Conservation (phyloP, 2,888 invertebrate species). For the Calephelis perditalis region DNA sequence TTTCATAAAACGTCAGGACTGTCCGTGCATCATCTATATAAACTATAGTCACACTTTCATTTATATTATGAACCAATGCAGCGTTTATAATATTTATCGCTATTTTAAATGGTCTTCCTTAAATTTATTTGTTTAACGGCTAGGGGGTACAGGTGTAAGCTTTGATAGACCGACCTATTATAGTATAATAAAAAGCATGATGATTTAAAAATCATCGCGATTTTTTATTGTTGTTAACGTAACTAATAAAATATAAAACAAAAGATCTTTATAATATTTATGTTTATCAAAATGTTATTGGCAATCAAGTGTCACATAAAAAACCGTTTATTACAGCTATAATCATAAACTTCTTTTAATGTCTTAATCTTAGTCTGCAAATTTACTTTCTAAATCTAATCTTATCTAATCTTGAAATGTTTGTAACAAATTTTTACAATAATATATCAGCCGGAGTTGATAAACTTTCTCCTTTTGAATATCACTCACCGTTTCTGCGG, state of each 20-base stretch:
- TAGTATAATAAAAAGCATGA: neutral
- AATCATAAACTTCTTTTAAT: no score
- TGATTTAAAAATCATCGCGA: conserved; percentile 4
- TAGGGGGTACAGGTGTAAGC: conserved; percentile 58
- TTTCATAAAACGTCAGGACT: neutral
- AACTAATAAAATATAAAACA: neutral
- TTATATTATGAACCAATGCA: conserved; percentile 52
- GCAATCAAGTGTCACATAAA: neutral
- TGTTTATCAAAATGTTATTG: neutral
- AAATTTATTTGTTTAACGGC: conserved; percentile 66
- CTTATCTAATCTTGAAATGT: no score
- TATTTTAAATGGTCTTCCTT: conserved; percentile 50
- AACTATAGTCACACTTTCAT: conserved; percentile 45
- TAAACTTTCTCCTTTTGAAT: no score
- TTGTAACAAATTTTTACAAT: no score
- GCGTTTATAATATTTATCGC: conserved; percentile 73
- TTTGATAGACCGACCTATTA: conserved; percentile 50
- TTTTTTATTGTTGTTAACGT: neutral
- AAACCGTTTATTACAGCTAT: neutral
- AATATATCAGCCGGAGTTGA: no score
- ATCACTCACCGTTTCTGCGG: no score
- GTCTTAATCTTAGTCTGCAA: no score
- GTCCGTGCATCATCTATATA: neutral
- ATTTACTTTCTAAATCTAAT: no score
- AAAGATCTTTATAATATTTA: neutral